Evolutionary conservation across 2,113 vertebrate species (phyloP), one percentile per base, ranked within the genome.

Genomic region (Hoplias malabaricus): DNA sequence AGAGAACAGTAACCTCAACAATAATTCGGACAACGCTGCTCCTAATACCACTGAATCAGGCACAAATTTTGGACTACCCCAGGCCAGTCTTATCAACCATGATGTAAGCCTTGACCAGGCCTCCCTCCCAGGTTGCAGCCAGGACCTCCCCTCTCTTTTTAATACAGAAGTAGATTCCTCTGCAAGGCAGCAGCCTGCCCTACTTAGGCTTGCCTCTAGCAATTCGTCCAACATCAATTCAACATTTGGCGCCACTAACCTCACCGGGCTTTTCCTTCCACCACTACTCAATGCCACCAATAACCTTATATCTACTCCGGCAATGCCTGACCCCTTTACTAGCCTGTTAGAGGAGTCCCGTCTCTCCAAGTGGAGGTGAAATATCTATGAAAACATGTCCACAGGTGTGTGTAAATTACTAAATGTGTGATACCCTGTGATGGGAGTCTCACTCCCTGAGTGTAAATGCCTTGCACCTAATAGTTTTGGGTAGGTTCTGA

Each of bases 101-200:
- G 96, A 99, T 33, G 97, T 98, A 72, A 98, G 95, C 89, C 95
- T 99, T 82, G 95, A 99, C 90, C 95, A 98, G 91, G 96, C 95
- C 4, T 95, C 96, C 16, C 91, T 98, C 76, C 95, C 95, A 27
- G 84, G 94, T 90, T 98, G 98, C 90, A 93, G 95, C 69, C 96
- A 96, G 88, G 95, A 98, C 86, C 95, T 96, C 75, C 89, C 93
- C 21, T 87, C 92, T 19, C 92, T 97, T 70, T 99, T 98, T 88
- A 94, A 86, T 77, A 88, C 96, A 0, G 93, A 96, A 56, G 82
- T 94, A 0, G 96, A 96, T 74, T 91, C 90, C 67, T 83, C 90
- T 46, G 90, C 88, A 19, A 75, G 92, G 0, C 89, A 94, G 63
- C 91, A 34, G 21, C 74, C 94, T 87, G 82, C 94, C 31, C 87